phyloP scores from a whole-genome alignment of 2,888 invertebrate species.

The Coecobrya sp. region DNA sequence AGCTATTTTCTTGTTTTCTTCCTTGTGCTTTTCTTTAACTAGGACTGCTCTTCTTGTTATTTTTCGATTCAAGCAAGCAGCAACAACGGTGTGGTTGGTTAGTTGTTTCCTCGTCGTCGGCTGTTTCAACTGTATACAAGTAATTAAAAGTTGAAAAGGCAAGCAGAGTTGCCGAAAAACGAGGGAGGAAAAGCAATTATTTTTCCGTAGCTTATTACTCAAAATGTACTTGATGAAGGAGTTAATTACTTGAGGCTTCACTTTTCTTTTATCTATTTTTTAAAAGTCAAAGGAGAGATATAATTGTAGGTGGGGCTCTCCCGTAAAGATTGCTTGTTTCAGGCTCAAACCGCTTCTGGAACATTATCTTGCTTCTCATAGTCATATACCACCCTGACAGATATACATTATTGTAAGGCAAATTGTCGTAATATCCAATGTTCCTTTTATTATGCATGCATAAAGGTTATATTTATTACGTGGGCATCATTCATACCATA shows the following conservation, averaged over 20 bases:
- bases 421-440: neutral
- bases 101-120: neutral
- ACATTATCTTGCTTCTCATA: slow-evolving; percentile 31
- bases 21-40: slow-evolving; percentile 11
- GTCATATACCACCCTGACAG: slow-evolving; percentile 44
- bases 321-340: slow-evolving; percentile 64
- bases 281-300: slow-evolving; percentile 47
- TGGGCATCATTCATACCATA: neutral
- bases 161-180: slow-evolving; percentile 72
- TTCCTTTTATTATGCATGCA: slow-evolving; percentile 3
- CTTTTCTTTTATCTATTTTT: slow-evolving; percentile 55
- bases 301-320: slow-evolving; percentile 66
- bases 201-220: slow-evolving; percentile 76
- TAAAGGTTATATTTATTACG: neutral
- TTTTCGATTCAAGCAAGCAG: slow-evolving; percentile 20
- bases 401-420: slow-evolving; percentile 26
- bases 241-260: slow-evolving; percentile 78
- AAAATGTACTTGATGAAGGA: slow-evolving; percentile 79
- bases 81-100: slow-evolving; percentile 31
- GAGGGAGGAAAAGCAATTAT: slow-evolving; percentile 78
- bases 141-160: slow-evolving; percentile 79
- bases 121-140: slow-evolving; percentile 56
- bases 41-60: neutral
- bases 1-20: slow-evolving; percentile 44
- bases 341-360: slow-evolving; percentile 61